phyloP scores from a whole-genome alignment of 2,888 invertebrate genomes.

The Iselma pallidipennis region DNA sequence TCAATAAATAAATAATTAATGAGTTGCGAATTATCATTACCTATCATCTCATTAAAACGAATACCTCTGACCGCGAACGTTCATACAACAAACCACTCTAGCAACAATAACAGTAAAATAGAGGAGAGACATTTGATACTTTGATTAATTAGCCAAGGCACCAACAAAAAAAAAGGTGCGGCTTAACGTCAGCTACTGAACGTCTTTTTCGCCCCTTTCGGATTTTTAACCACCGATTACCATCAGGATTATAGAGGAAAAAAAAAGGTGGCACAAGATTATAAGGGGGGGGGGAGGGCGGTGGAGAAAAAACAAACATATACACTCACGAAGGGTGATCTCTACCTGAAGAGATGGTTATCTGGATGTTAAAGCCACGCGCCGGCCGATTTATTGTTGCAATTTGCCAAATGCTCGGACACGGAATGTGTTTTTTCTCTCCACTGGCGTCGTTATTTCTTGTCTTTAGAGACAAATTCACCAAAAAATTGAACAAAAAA shows the following conservation, averaged over 20 bases:
- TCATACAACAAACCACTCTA: too few species aligned
- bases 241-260: background rate
- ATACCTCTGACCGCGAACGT: background rate
- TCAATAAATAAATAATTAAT: background rate
- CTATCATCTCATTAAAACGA: background rate
- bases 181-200: background rate
- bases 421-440: conserved; percentile 43
- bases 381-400: conserved; percentile 49
- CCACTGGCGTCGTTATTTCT: conserved; percentile 22
- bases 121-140: too few species aligned
- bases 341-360: conserved; percentile 39
- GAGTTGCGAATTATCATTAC: background rate
- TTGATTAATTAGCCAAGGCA: too few species aligned
- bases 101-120: too few species aligned
- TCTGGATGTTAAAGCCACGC: conserved; percentile 42
- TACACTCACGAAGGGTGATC: background rate
- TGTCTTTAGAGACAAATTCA: too few species aligned
- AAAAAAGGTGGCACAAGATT: background rate
- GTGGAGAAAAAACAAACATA: too few species aligned
- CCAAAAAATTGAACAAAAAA: too few species aligned
- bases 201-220: too few species aligned
- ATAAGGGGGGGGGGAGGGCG: background rate
- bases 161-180: background rate
- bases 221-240: too few species aligned
- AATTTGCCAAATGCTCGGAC: conserved; percentile 49